Percentiles rank a stretch among this genome's conserved stretches.
phyloP scores from a whole-genome alignment of 2,888 invertebrate genomes.

The Rugalucina vietnamica region DNA sequence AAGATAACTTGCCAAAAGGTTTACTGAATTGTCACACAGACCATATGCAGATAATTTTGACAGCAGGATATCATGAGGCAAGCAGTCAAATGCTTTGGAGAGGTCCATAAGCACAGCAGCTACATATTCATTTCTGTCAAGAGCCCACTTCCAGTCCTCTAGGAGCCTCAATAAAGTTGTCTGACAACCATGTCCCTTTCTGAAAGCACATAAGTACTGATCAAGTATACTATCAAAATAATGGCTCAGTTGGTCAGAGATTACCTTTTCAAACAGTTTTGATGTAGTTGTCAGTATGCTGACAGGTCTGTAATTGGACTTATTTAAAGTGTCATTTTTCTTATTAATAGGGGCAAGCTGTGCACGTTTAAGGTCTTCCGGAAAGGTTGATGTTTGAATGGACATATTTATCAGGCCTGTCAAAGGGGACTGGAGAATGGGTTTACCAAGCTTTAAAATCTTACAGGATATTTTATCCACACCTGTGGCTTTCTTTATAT shows the following conservation, averaged over 20 bases:
- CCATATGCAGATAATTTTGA: not conserved
- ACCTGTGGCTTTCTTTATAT: not conserved
- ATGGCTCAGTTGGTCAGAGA: not conserved
- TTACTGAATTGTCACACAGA: not conserved
- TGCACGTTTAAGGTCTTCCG: no score
- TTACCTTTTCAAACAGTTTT: not conserved
- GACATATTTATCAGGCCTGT: not conserved
- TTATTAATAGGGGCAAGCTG: not conserved
- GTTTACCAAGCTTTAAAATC: not conserved
- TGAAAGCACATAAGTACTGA: not conserved
- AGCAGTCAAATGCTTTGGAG: conserved; percentile 1
- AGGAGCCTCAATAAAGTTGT: not conserved
- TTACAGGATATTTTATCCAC: not conserved
- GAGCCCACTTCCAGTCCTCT: not conserved
- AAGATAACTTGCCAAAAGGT: not conserved
- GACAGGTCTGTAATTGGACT: not conserved
- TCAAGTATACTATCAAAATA: not conserved
- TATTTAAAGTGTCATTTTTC: not conserved
- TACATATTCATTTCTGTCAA: not conserved
- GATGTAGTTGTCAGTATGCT: not conserved
- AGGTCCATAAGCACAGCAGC: not conserved
- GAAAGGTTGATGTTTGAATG: not conserved
- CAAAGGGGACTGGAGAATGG: not conserved
- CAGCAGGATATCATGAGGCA: not conserved
- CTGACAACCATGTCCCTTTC: not conserved